These are phyloP conservation scores for Amphipoea oculea DNA, from an alignment of 2,888 invertebrate genomes.

Conservation along the genomic window DNA sequence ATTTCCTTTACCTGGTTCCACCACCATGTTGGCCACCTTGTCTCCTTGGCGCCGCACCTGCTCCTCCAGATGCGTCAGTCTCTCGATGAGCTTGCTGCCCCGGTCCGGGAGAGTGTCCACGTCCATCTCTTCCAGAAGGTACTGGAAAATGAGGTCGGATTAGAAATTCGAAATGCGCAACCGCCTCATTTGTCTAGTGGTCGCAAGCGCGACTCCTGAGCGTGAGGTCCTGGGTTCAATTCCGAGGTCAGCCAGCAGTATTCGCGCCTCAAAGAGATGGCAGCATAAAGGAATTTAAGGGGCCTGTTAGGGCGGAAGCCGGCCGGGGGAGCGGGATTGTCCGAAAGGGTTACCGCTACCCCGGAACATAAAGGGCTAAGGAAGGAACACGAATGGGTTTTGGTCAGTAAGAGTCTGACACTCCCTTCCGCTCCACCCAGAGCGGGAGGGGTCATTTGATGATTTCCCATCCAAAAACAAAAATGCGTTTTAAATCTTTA, in stretches of 20 bases:
- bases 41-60: constrained; percentile 86
- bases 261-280: neutral
- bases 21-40: constrained; percentile 87
- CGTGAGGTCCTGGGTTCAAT: neutral
- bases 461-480: too few relatives aligned
- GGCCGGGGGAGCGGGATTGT: too few relatives aligned
- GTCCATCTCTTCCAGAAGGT: constrained; percentile 83
- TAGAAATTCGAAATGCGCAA: neutral
- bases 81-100: constrained; percentile 90
- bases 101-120: constrained; percentile 91
- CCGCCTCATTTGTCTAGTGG: neutral
- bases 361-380: too few relatives aligned
- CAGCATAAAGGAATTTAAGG: too few relatives aligned
- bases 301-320: too few relatives aligned
- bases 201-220: neutral
- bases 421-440: too few relatives aligned
- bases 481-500: too few relatives aligned
- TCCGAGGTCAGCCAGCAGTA: neutral
- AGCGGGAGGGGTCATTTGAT: too few relatives aligned
- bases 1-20: constrained; percentile 78
- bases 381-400: too few relatives aligned
- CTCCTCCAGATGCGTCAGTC: constrained; percentile 84
- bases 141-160: constrained; percentile 66
- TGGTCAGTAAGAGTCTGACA: too few relatives aligned
- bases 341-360: too few relatives aligned